Evolutionary conservation across 2,797 vertebrate species (phyloP).

Genomic region (Cynodonichthys magdalenae): DNA sequence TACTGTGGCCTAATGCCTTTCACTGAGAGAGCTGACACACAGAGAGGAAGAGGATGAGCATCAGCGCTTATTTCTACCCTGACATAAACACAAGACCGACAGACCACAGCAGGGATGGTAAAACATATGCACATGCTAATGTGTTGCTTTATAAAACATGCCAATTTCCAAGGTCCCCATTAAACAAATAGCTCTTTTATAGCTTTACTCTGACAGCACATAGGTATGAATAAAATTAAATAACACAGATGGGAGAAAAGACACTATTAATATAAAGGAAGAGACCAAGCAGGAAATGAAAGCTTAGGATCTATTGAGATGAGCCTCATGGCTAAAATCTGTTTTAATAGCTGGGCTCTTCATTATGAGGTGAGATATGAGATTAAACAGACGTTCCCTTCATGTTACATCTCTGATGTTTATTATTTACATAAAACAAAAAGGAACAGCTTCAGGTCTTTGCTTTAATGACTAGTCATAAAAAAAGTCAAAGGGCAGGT

Average conservation of each 20-base stretch:
- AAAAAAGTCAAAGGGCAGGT: conserved; percentile 31
- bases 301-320: conserved; percentile 45
- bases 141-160: conserved; percentile 48
- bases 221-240: conserved; percentile 32
- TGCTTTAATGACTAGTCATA: conserved; percentile 4
- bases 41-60: conserved; percentile 7
- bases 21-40: conserved; percentile 39
- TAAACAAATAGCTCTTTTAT: conserved; percentile 67
- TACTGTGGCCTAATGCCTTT: conserved; percentile 67
- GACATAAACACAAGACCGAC: conserved; percentile 12
- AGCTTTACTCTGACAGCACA: conserved; percentile 47
- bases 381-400: conserved; percentile 12
- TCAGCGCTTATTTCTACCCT: neutral
- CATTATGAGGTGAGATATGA: conserved; percentile 26
- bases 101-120: conserved; percentile 2
- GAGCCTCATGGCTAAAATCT: conserved; percentile 39
- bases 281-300: conserved; percentile 68
- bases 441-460: neutral
- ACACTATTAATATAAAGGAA: conserved; percentile 52
- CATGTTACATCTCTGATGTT: conserved; percentile 13
- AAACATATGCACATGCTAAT: neutral
- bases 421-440: conserved; percentile 7
- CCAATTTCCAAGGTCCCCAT: conserved; percentile 61
- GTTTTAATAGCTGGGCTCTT: conserved; percentile 36
- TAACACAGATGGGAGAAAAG: conserved; percentile 26